A percentile compares a stretch with the other conserved stretches of the same genome.
These are phyloP conservation scores for Acleris literana DNA, from an alignment of 2,888 invertebrate genomes.

Conservation along the genomic window DNA sequence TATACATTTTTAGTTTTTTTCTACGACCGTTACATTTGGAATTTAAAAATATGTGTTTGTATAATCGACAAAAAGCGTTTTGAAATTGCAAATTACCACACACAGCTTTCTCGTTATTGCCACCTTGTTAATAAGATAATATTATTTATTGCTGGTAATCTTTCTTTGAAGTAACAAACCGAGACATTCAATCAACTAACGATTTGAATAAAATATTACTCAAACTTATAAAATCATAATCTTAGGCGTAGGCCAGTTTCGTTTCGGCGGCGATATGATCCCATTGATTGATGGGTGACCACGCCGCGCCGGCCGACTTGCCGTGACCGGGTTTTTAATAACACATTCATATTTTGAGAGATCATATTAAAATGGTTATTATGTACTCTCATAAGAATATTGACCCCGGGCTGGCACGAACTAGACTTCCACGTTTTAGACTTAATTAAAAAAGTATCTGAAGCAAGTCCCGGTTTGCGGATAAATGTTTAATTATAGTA, in stretches of 20 bases:
- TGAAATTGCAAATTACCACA: constrained; percentile 32
- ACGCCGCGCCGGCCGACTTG: constrained; percentile 56
- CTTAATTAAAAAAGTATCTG: constrained; percentile 78
- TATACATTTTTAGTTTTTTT: constrained; percentile 53
- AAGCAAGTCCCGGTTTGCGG: constrained; percentile 68
- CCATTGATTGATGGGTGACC: constrained; percentile 83
- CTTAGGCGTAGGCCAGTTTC: constrained; percentile 64
- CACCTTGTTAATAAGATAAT: constrained; percentile 37
- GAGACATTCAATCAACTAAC: constrained; percentile 77
- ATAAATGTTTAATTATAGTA: constrained; percentile 58
- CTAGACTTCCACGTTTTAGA: constrained; percentile 72
- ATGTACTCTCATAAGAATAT: constrained; percentile 66
- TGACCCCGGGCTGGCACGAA: constrained; percentile 69
- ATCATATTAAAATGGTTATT: constrained; percentile 57
- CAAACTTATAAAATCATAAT: constrained; percentile 79
- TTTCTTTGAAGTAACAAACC: constrained; percentile 55
- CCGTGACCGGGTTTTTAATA: constrained; percentile 32
- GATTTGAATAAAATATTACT: constrained; percentile 82
- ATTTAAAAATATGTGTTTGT: constrained; percentile 37
- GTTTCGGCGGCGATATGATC: constrained; percentile 78
- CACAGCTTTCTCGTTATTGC: constrained; percentile 30
- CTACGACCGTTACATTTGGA: constrained; percentile 37
- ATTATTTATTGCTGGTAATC: constrained; percentile 43
- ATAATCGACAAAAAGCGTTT: constrained; percentile 29
- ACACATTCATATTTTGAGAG: constrained; percentile 42